Evolutionary conservation across 2,888 invertebrate species (phyloP).

Genomic region (Xestia rhomboidea): DNA sequence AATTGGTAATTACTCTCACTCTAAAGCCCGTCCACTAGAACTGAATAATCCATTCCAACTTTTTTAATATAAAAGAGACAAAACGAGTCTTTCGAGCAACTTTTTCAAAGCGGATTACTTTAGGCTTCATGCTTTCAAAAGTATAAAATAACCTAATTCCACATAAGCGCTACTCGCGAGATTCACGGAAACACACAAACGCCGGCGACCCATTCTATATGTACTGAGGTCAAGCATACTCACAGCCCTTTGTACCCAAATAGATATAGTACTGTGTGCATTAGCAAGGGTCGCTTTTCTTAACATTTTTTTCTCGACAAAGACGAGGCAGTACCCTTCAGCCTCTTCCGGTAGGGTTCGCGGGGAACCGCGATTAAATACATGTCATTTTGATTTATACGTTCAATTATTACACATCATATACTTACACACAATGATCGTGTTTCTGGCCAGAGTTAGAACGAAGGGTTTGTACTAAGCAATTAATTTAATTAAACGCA

Average conservation of each 20-base stretch:
- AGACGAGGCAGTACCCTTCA: conserved; percentile 76
- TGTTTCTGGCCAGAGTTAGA: conserved; percentile 47
- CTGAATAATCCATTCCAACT: conserved; percentile 48
- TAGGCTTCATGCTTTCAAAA: conserved; percentile 62
- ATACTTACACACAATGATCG: conserved; percentile 43
- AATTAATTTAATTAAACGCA: conserved; percentile 71
- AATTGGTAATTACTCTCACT: conserved; percentile 14
- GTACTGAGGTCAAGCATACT: conserved; percentile 86
- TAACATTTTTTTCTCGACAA: conserved; percentile 79
- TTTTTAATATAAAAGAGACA: conserved; percentile 44
- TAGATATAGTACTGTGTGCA: conserved; percentile 86
- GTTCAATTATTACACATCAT: conserved; percentile 79
- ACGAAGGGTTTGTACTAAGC: conserved; percentile 48
- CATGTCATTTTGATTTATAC: conserved; percentile 89
- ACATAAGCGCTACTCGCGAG: conserved; percentile 55
- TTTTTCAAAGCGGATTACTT: conserved; percentile 59
- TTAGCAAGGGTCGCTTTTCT: conserved; percentile 86
- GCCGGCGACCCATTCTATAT: conserved; percentile 67
- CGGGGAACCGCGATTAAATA: conserved; percentile 82
- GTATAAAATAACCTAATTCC: conserved; percentile 65
- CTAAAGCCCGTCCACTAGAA: conserved; percentile 3
- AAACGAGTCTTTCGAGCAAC: conserved; percentile 41
- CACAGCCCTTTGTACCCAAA: conserved; percentile 84
- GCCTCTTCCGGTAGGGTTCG: conserved; percentile 79
- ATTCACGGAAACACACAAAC: conserved; percentile 58